These are phyloP conservation scores for Pristiophorus japonicus DNA, from an alignment of 2,113 vertebrate species.

Conservation along the genomic window DNA sequence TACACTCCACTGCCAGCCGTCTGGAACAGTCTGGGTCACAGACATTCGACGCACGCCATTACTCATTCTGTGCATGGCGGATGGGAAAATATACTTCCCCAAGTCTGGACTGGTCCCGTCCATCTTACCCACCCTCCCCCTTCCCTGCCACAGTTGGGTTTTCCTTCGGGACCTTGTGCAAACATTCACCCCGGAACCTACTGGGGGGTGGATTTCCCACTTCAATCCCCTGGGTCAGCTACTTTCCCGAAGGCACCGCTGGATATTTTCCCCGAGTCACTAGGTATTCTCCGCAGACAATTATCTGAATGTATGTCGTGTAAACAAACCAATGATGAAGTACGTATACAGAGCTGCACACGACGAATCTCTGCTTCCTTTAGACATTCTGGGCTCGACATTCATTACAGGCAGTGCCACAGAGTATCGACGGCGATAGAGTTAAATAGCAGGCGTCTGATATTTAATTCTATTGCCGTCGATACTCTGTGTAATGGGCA, in stretches of 20 bases:
- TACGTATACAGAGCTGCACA: too few species aligned
- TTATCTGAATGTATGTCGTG: background rate
- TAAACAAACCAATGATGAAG: background rate
- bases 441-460: too few species aligned
- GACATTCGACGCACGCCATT: background rate
- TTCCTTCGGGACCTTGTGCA: too few species aligned
- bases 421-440: too few species aligned
- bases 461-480: too few species aligned
- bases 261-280: too few species aligned
- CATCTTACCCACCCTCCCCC: background rate
- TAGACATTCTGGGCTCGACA: too few species aligned
- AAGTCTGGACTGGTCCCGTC: background rate
- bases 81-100: background rate
- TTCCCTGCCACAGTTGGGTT: background rate
- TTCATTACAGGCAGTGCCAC: too few species aligned
- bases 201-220: background rate
- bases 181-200: too few species aligned
- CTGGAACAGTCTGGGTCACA: background rate
- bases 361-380: too few species aligned
- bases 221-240: background rate
- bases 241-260: background rate
- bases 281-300: background rate
- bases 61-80: background rate
- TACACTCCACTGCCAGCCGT: background rate
- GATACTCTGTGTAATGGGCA: too few species aligned